Evolutionary conservation across 2,113 vertebrate genomes (phyloP).

Genomic region (Polyodon spathula): DNA sequence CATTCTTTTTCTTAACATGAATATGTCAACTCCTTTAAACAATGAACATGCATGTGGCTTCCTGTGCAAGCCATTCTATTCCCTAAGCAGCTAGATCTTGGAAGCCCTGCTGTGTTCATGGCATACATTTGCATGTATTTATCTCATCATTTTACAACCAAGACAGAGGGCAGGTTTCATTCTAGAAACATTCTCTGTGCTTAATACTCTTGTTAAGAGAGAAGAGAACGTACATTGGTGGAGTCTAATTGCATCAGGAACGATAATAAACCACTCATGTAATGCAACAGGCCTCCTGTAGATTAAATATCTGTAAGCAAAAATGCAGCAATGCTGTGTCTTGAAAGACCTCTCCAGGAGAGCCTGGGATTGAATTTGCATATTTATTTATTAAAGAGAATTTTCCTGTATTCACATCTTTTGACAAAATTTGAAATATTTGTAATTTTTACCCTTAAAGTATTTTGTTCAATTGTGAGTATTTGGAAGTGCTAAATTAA

Average conservation of each 20-base stretch:
- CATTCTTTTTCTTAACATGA: neutral
- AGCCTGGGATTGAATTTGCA: no score
- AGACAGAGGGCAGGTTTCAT: constrained; percentile 2
- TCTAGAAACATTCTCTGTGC: neutral
- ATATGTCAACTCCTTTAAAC: neutral
- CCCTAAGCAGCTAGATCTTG: neutral
- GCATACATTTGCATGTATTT: constrained; percentile 16
- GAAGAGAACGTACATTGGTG: neutral
- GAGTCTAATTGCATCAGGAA: neutral
- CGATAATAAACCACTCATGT: neutral
- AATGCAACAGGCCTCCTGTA: neutral
- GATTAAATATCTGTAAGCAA: neutral
- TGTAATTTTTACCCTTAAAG: no score
- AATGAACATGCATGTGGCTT: neutral
- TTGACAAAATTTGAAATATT: no score
- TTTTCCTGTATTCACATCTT: no score
- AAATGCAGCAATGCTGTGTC: neutral
- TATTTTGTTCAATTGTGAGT: no score
- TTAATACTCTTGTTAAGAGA: neutral
- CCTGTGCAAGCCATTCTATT: neutral
- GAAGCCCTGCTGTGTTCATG: neutral
- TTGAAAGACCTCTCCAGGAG: neutral
- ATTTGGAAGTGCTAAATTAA: no score
- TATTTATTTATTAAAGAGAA: no score
- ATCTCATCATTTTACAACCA: neutral